Percentiles rank a stretch among this genome's conserved stretches.
Conservation (phyloP, 2,797 vertebrate species). For the Thalassophryne amazonica region DNA sequence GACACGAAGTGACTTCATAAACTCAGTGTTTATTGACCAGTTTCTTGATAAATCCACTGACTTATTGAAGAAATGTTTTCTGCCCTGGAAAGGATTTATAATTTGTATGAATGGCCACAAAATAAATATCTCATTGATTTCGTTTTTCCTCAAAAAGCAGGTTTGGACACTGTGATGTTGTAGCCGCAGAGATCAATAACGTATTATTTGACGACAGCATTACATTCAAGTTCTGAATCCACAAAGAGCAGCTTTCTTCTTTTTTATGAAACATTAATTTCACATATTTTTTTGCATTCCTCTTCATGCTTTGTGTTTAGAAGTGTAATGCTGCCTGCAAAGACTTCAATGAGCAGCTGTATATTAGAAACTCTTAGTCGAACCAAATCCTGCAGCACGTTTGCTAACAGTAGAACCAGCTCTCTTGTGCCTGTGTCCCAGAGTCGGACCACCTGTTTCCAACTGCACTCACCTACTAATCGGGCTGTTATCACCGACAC, state of each 20-base stretch:
- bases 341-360: slow-evolving; percentile 4
- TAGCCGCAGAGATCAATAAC: slow-evolving; percentile 6
- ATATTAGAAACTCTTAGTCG: not conserved
- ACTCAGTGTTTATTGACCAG: too few species aligned
- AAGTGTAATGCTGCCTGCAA: slow-evolving; percentile 30
- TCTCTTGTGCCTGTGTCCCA: slow-evolving; percentile 12
- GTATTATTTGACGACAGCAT: slow-evolving; percentile 38
- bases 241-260: too few species aligned
- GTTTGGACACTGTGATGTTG: slow-evolving; percentile 37
- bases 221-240: too few species aligned
- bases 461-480: slow-evolving; percentile 49
- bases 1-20: too few species aligned
- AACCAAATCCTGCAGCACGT: not conserved
- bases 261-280: too few species aligned
- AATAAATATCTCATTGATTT: not conserved
- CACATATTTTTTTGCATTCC: too few species aligned
- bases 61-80: too few species aligned
- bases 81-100: too few species aligned
- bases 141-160: not conserved
- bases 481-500: slow-evolving; percentile 9
- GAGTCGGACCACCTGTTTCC: slow-evolving; percentile 24
- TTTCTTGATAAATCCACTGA: too few species aligned
- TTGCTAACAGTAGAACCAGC: slow-evolving; percentile 9
- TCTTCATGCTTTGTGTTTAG: not conserved
- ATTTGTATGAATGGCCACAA: not conserved